Percentiles rank a stretch among this genome's conserved stretches.
These are phyloP conservation scores for Varroa destructor DNA, from an alignment of 1,140 invertebrate species.

Conservation along the genomic window DNA sequence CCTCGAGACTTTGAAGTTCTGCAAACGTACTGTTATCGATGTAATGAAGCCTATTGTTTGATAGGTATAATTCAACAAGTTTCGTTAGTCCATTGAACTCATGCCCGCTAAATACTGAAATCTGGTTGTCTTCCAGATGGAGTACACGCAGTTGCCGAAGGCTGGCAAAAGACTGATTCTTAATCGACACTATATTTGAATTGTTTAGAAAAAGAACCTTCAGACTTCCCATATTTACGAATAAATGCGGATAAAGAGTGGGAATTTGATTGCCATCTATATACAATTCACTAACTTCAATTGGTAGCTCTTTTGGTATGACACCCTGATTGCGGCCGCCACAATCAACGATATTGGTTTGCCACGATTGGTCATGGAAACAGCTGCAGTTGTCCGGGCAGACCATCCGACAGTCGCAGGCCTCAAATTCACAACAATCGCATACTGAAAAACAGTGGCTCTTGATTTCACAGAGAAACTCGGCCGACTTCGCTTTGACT, in stretches of 20 bases:
- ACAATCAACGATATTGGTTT: slow-evolving; percentile 83
- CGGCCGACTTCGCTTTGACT: slow-evolving; percentile 63
- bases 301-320: slow-evolving; percentile 71
- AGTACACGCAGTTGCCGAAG: slow-evolving; percentile 55
- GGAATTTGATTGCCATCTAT: slow-evolving; percentile 76
- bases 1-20: slow-evolving; percentile 59
- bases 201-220: slow-evolving; percentile 72
- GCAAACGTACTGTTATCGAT: slow-evolving; percentile 67
- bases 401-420: slow-evolving; percentile 87
- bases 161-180: slow-evolving; percentile 78
- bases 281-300: slow-evolving; percentile 85
- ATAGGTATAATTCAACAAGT: slow-evolving; percentile 67
- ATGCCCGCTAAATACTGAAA: slow-evolving; percentile 62
- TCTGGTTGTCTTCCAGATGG: slow-evolving; percentile 61
- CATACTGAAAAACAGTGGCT: slow-evolving; percentile 81
- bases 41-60: slow-evolving; percentile 64
- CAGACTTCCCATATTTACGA: slow-evolving; percentile 74
- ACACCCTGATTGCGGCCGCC: slow-evolving; percentile 54
- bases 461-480: slow-evolving; percentile 80
- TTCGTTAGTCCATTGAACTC: slow-evolving; percentile 60
- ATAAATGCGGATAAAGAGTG: slow-evolving; percentile 70
- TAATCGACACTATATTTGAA: slow-evolving; percentile 64
- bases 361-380: slow-evolving; percentile 84
- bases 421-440: slow-evolving; percentile 85
- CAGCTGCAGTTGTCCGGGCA: slow-evolving; percentile 86